Evolutionary conservation across 2,888 invertebrate species (phyloP).

Genomic region (Sarcophaga variegata): DNA sequence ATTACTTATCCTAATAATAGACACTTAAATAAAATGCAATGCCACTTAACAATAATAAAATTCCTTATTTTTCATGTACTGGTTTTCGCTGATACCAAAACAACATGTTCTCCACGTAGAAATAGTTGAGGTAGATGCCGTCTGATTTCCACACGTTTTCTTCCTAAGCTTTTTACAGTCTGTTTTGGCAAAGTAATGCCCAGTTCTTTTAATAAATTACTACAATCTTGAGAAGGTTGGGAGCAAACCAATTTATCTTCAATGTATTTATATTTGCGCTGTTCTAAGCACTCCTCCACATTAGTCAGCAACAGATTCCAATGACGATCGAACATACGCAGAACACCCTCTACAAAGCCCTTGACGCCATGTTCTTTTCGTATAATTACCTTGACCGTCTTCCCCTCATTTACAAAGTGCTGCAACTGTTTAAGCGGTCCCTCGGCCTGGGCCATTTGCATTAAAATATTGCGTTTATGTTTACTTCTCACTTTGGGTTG

Average conservation of each 20-base stretch:
- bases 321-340: constrained; percentile 95
- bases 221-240: constrained; percentile 79
- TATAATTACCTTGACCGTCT: constrained; percentile 83
- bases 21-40: too few relatives aligned
- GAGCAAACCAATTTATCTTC: constrained; percentile 74
- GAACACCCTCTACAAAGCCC: constrained; percentile 89
- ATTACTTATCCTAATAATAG: too few relatives aligned
- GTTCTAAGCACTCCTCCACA: constrained; percentile 91
- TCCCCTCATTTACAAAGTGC: constrained; percentile 7
- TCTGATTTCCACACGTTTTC: constrained; percentile 86
- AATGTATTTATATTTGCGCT: constrained; percentile 82
- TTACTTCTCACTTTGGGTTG: constrained; percentile 67
- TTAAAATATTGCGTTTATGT: constrained; percentile 81
- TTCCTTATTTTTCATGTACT: neutral
- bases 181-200: constrained; percentile 84
- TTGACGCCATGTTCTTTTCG: constrained; percentile 88
- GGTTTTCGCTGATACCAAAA: constrained; percentile 81
- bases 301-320: constrained; percentile 94
- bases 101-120: constrained; percentile 90
- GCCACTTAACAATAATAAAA: neutral
- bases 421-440: constrained; percentile 85
- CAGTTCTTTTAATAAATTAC: constrained; percentile 81
- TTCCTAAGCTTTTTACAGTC: constrained; percentile 84
- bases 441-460: constrained; percentile 82
- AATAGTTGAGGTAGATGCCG: constrained; percentile 87